Conservation (phyloP, 1,140 invertebrate species). For the Dendroctonus ponderosae region DNA sequence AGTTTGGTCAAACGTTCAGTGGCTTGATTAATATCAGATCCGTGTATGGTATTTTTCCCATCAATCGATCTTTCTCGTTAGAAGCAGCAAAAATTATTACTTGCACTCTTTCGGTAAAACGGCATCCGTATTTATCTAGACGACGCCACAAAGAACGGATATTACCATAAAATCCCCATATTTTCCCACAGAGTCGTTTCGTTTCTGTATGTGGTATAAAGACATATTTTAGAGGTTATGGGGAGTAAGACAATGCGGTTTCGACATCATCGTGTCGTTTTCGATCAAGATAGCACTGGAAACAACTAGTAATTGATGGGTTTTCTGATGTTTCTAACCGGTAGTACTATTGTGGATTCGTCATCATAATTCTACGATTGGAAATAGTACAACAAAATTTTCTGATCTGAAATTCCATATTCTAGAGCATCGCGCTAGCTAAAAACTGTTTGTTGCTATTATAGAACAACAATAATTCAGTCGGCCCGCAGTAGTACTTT, state of each 20-base stretch:
- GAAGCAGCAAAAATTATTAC: slow-evolving; percentile 8
- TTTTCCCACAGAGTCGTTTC: slow-evolving; percentile 27
- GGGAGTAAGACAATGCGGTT: slow-evolving; percentile 30
- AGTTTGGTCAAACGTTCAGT: too few species aligned
- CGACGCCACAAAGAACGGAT: slow-evolving; percentile 25
- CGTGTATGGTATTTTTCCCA: slow-evolving; percentile 13
- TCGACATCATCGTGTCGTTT: slow-evolving; percentile 33
- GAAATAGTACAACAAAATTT: too few species aligned
- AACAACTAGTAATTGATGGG: slow-evolving; percentile 29
- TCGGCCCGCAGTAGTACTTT: too few species aligned
- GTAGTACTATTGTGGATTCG: slow-evolving; percentile 2
- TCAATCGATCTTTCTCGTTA: slow-evolving; percentile 13
- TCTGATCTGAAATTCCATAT: too few species aligned
- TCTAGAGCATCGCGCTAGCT: too few species aligned
- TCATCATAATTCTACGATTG: neutral
- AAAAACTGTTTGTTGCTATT: too few species aligned
- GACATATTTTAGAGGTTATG: slow-evolving; percentile 34
- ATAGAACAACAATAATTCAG: too few species aligned
- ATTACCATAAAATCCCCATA: slow-evolving; percentile 32
- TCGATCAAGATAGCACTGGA: slow-evolving; percentile 28
- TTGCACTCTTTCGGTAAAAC: slow-evolving; percentile 17
- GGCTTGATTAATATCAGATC: too few species aligned
- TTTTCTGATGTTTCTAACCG: slow-evolving; percentile 20
- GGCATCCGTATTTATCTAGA: slow-evolving; percentile 23
- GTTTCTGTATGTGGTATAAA: slow-evolving; percentile 30